Evolutionary conservation across 2,113 vertebrate genomes (phyloP).

Genomic region (Solea solea): DNA sequence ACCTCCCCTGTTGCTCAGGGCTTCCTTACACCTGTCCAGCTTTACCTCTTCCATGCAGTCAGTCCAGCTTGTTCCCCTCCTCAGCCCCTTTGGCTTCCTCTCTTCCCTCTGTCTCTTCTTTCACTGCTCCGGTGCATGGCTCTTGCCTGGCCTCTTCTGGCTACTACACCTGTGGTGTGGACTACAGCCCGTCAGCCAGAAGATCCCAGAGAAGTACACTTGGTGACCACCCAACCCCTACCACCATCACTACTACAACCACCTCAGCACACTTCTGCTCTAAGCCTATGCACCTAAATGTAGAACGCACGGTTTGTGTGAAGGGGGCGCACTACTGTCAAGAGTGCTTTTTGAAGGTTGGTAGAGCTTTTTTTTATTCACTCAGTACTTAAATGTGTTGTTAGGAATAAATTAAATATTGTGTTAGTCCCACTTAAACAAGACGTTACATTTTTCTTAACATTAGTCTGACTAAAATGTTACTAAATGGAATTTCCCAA

Average conservation of each 20-base stretch:
- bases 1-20: constrained; percentile 87
- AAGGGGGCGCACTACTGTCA: constrained; percentile 92
- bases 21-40: constrained; percentile 80
- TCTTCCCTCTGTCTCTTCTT: constrained; percentile 54
- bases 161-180: constrained; percentile 85
- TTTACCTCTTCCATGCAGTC: constrained; percentile 59
- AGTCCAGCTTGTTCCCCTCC: constrained; percentile 53
- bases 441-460: too few species aligned
- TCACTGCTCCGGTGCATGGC: constrained; percentile 46
- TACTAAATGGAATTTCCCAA: too few species aligned
- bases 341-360: constrained; percentile 94
- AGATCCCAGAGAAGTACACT: constrained; percentile 82
- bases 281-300: constrained; percentile 89
- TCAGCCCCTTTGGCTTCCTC: constrained; percentile 53
- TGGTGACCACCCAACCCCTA: constrained; percentile 74
- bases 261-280: constrained; percentile 86
- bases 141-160: constrained; percentile 80
- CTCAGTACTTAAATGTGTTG: constrained; percentile 12
- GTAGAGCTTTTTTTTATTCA: constrained; percentile 71
- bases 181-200: constrained; percentile 81
- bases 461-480: too few species aligned
- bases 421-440: not conserved
- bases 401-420: not conserved
- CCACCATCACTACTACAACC: constrained; percentile 79
- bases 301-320: constrained; percentile 88